Evolutionary conservation across 2,888 invertebrate genomes (phyloP).

Genomic region (Nineta flava): DNA sequence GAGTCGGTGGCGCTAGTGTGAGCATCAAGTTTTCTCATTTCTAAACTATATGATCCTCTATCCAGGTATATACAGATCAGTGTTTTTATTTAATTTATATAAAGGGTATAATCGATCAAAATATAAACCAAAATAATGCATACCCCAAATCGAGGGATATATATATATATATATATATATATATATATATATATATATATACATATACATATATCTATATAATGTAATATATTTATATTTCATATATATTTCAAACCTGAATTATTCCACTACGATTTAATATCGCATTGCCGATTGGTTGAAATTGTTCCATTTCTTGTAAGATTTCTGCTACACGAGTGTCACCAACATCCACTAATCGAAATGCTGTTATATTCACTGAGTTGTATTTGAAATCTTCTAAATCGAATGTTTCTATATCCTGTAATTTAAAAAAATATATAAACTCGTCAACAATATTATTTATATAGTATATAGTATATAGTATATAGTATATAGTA

Average conservation of each 20-base stretch:
- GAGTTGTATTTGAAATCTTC: slow-evolving; percentile 88
- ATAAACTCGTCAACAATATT: neutral
- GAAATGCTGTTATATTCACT: slow-evolving; percentile 89
- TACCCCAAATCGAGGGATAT: no score
- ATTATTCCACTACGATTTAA: slow-evolving; percentile 50
- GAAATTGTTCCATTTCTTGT: slow-evolving; percentile 76
- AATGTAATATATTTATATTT: no score
- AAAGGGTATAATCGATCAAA: no score
- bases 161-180: neutral
- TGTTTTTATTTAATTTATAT: no score
- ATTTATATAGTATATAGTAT: neutral
- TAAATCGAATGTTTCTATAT: slow-evolving; percentile 71
- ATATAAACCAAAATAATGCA: no score
- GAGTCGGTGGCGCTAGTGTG: no score
- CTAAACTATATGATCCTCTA: no score
- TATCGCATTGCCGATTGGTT: slow-evolving; percentile 66
- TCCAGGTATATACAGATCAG: no score
- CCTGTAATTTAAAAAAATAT: slow-evolving; percentile 33
- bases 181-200: neutral
- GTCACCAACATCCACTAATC: slow-evolving; percentile 68
- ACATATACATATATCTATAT: no score
- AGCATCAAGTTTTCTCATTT: no score
- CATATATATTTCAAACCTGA: slow-evolving; percentile 32
- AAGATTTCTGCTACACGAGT: slow-evolving; percentile 57
- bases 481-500: no score